Base-by-base conservation (phyloP, 2,888 invertebrate genomes). In the Frankliniella fusca region DNA sequence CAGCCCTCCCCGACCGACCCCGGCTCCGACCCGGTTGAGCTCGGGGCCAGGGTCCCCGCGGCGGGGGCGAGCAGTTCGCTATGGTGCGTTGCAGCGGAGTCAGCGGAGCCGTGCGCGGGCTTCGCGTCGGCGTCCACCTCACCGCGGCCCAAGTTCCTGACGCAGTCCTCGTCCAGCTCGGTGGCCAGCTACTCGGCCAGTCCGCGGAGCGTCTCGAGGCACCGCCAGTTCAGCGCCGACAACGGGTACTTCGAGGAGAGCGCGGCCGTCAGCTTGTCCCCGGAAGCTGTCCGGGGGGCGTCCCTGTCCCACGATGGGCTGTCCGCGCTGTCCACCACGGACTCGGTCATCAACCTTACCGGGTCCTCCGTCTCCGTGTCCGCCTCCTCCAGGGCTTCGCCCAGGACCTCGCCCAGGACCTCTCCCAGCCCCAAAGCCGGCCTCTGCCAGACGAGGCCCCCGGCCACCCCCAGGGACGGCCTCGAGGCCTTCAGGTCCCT, bases 311-410 rank as follows among this genome's bases (percentile, higher is more conserved):
- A 20, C 61, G n/a, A n/a, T 18, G 61, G 61, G 20, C 61, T 76
- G 48, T 70, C 48, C 27, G 20, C 48, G 1, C 27, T 49, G 27
- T 23, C 86, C 84, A n/a, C 87, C 87, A 54, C 87, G 87, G 81
- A 87, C 87, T 83, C 87, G 84, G 84, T 88, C 88, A 81, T 88
- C 61, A 61, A 61, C 61, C 61, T 61, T 11, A 61, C 61, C 61
- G 27, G 70, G 27, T 12, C 70, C 10, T 76, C 70, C 12, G 70
- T 87, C 83, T 88, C 88, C 83, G 88, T 88, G 83, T 88, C 76
- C 88, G 83, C 86, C 84, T 50, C 83, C 84, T 83, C 85, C 85
- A 61, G 83, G 70, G 81, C 83, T 83, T 80, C 83, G 83, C 83
- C 82, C 83, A 76, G 70, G 23, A 23, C 70, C 70, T 20, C 23